Conservation (phyloP, 2,888 invertebrate species). For the Gibbula magus region DNA sequence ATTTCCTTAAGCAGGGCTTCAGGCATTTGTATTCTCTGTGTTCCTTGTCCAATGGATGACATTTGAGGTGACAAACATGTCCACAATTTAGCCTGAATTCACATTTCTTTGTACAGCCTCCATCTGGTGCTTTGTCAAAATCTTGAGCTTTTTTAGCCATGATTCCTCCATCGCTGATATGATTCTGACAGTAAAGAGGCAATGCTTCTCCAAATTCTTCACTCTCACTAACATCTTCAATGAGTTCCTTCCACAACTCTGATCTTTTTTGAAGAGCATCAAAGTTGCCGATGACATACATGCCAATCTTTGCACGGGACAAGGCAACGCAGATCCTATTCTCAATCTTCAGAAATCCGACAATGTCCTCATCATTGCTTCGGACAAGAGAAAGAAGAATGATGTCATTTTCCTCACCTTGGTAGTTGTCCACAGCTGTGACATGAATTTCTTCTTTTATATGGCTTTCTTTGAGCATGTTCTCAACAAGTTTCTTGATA, state of each 20-base stretch:
- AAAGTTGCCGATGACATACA: slow-evolving; percentile 72
- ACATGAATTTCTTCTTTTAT: slow-evolving; percentile 41
- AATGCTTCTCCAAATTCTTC: slow-evolving; percentile 42
- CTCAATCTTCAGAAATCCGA: slow-evolving; percentile 67
- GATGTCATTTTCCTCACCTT: slow-evolving; percentile 74
- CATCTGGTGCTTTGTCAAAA: slow-evolving; percentile 51
- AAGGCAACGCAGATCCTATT: slow-evolving; percentile 72
- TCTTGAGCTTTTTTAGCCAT: slow-evolving; percentile 39
- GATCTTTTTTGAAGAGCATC: slow-evolving; percentile 40
- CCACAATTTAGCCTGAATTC: slow-evolving; percentile 55
- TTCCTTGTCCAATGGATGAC: slow-evolving; percentile 59
- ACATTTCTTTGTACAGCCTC: slow-evolving; percentile 60
- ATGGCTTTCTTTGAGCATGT: slow-evolving; percentile 22
- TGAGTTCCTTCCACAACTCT: slow-evolving; percentile 51
- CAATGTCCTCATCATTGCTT: slow-evolving; percentile 58
- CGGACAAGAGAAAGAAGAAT: slow-evolving; percentile 69
- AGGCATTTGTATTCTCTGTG: slow-evolving; percentile 52
- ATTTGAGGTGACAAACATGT: slow-evolving; percentile 55
- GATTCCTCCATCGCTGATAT: slow-evolving; percentile 44
- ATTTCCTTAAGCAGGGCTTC: slow-evolving; percentile 41
- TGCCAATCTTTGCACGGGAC: slow-evolving; percentile 69
- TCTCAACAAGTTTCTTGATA: slow-evolving; percentile 55
- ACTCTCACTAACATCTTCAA: slow-evolving; percentile 33
- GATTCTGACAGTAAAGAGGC: slow-evolving; percentile 63
- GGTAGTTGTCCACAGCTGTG: slow-evolving; percentile 68